Conservation (phyloP, 2,888 invertebrate species). For the Melanchra persicariae region DNA sequence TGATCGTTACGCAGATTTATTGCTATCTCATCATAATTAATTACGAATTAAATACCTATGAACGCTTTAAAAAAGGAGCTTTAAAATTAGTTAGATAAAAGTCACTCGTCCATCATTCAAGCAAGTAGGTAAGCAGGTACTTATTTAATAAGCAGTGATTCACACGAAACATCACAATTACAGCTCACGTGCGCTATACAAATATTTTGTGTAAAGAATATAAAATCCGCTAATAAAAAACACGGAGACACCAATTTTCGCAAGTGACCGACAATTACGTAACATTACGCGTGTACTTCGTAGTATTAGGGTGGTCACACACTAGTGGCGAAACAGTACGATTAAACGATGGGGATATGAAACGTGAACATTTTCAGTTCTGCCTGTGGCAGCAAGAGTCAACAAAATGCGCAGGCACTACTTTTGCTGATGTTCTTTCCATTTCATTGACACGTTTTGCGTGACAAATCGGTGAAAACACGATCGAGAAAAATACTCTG, state of each 20-base stretch:
- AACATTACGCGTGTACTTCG: slow-evolving; percentile 54
- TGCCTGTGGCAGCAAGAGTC: no score
- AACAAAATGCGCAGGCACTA: no score
- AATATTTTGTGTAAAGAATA: slow-evolving; percentile 55
- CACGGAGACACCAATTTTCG: slow-evolving; percentile 65
- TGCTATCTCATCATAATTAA: background rate
- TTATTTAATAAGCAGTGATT: slow-evolving; percentile 13
- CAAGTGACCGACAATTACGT: slow-evolving; percentile 65
- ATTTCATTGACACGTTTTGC: no score
- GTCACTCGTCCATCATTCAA: background rate
- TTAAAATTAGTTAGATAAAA: background rate
- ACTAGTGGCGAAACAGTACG: background rate
- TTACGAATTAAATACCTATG: background rate
- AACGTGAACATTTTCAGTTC: background rate
- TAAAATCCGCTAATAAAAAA: slow-evolving; percentile 56
- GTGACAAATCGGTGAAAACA: no score
- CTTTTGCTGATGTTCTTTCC: no score
- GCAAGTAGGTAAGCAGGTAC: background rate
- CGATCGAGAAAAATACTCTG: no score
- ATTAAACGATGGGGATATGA: background rate
- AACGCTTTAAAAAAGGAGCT: background rate
- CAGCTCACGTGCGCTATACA: slow-evolving; percentile 21
- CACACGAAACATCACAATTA: slow-evolving; percentile 31
- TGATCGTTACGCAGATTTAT: background rate
- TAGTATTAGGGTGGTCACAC: slow-evolving; percentile 13